Evolutionary conservation across 1,140 invertebrate genomes (phyloP).

Genomic region (Aphidius ervi): DNA sequence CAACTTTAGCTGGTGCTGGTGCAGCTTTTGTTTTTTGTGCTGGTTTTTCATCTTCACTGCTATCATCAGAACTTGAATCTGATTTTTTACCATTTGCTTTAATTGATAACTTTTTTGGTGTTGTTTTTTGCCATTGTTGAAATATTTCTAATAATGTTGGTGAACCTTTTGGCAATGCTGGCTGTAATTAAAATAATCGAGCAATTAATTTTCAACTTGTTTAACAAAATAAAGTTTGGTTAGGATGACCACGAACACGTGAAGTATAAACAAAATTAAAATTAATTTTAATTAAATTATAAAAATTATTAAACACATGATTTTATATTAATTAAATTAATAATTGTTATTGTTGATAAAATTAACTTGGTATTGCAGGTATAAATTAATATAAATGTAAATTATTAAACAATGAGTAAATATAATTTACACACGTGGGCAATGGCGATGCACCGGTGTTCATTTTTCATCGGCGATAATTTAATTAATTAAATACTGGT

Average conservation of each 20-base stretch:
- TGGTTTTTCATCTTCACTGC: slow-evolving; percentile 36
- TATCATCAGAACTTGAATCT: slow-evolving; percentile 44
- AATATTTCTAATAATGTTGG: slow-evolving; percentile 53
- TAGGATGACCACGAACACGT: neutral
- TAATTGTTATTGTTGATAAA: no score
- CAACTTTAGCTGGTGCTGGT: slow-evolving; percentile 16
- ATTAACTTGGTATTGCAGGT: no score
- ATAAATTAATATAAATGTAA: neutral
- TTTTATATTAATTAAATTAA: no score
- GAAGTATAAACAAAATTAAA: neutral
- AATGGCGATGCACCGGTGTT: slow-evolving; percentile 14
- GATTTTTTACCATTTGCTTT: slow-evolving; percentile 43
- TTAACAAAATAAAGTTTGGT: neutral
- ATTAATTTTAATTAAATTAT: no score
- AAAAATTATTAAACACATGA: no score
- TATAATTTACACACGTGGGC: no score
- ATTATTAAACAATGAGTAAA: neutral
- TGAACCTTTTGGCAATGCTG: slow-evolving; percentile 50
- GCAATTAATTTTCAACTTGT: slow-evolving; percentile 8
- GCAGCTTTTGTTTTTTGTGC: slow-evolving; percentile 16
- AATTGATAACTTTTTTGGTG: slow-evolving; percentile 47
- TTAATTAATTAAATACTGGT: slow-evolving; percentile 5
- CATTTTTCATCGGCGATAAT: neutral
- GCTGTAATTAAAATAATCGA: slow-evolving; percentile 36
- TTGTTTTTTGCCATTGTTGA: slow-evolving; percentile 51